Evolutionary conservation across 2,797 vertebrate species (phyloP), one percentile per base, ranked within the genome.

Genomic region (Lacerta bilineata): DNA sequence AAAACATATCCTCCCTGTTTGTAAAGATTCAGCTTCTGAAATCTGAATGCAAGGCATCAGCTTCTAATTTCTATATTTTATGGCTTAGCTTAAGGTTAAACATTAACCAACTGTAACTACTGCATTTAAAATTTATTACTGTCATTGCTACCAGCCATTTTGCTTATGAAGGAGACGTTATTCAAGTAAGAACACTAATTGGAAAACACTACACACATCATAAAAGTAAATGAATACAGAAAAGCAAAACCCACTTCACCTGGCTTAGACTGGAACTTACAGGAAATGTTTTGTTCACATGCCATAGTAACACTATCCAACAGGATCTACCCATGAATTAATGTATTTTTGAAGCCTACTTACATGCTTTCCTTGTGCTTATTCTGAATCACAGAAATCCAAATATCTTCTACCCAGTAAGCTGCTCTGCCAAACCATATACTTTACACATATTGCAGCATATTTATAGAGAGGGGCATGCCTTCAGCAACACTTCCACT

Each of bases 81-180:
- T 90, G 90, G 86, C 39, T 80, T 41, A 36, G 5, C n/a, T 75
- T 81, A 10, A 92, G 88, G 92, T 95, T 95, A 95, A 94, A 88
- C 92, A 96, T 95, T 96, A 96, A 96, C 95, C 84, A 94, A 85
- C 94, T 91, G 7, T 88, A 95, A 94, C 41, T 91, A 87, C 59
- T 64, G 68, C 9, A 80, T 92, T 92, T 91, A 82, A 90, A 91
- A 92, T 90, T 87, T 84, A 85, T 91, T 94, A 91, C 88, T 93
- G 80, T 85, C 87, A 87, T 80, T 93, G 89, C 93, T 92, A 93
- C 82, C 80, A 87, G 78, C 87, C 39, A 61, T 87, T 95, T 83
- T 84, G 78, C 88, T 90, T 91, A 92, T 93, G 91, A 93, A 90
- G 41, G 91, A 88, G 80, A 90, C 94, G 93, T 94, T 94, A 93